A percentile compares a stretch with the other conserved stretches of the same genome.
Conservation (phyloP, 2,113 vertebrate genomes). For the Copsychus sechellarum region DNA sequence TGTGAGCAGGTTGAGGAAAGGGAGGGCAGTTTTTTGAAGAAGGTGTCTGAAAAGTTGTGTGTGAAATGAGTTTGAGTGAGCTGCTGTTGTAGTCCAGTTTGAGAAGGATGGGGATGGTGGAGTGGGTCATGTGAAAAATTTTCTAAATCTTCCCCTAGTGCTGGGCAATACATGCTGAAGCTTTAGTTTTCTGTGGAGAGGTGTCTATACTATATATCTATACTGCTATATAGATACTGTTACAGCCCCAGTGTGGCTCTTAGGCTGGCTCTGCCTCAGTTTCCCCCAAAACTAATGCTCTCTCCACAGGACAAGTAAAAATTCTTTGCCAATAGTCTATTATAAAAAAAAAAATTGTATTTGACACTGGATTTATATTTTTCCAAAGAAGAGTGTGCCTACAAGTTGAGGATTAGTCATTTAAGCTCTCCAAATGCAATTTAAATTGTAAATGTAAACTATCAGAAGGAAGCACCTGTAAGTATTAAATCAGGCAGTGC, state of each 20-base stretch:
- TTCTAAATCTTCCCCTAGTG: neutral
- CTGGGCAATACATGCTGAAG: neutral
- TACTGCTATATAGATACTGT: too few relatives aligned
- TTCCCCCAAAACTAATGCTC: neutral
- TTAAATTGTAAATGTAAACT: constrained; percentile 81
- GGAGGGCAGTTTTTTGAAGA: neutral
- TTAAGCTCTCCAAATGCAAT: constrained; percentile 68
- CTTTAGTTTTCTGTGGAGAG: neutral
- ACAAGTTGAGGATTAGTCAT: constrained; percentile 54
- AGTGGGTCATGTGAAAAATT: neutral
- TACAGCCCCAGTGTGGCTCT: rapidly evolving
- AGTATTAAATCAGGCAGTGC: constrained; percentile 65
- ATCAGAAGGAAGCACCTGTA: constrained; percentile 79
- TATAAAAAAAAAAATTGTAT: neutral
- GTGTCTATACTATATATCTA: neutral
- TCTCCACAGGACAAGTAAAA: neutral
- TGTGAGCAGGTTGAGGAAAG: rapidly evolving
- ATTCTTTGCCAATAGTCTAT: neutral
- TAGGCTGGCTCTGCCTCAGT: neutral
- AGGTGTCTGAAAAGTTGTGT: neutral
- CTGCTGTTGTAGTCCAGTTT: neutral
- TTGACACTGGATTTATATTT: constrained; percentile 56
- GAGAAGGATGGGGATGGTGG: too few relatives aligned
- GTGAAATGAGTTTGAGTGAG: neutral
- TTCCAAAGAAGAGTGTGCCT: constrained; percentile 6